Base-by-base conservation (phyloP, 2,888 invertebrate genomes). In the Hemistola chrysoprasaria region DNA sequence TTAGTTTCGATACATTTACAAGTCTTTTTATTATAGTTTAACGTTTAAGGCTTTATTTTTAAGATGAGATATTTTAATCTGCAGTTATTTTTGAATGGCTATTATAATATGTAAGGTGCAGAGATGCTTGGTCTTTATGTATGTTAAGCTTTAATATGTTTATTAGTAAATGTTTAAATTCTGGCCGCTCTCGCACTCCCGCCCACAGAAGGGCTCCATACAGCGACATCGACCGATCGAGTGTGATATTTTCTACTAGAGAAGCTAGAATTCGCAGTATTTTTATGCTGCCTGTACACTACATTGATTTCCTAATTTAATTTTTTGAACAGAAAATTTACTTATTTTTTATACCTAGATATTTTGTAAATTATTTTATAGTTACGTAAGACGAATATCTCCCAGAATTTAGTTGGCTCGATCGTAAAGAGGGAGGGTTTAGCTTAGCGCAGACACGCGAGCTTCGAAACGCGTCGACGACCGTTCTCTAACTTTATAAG, bases 81-180 rank as follows among this genome's bases (percentile, higher is more conserved):
- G 86, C 88, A 83, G 87, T 88, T 88, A 88, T 85, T 88, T n/a
- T 87, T 86, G 75, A 80, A 87, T 82, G 87, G 86, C 88, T 88
- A 88, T 87, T 87, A 81, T 87, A 82, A n/a, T 85, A 82, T 78
- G 62, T 85, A 86, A 87, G 88, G 83, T 86, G 87, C 88, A 87
- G 87, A 88, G 75, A 88, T 87, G 88, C 88, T 88, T 87, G 86
- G 85, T 86, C 86, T 88, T 88, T 88, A 88, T 88, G 83, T 88
- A 88, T 88, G 88, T 88, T 88, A 88, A 88, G 87, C 88, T 88
- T 87, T 88, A 87, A 88, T 87, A 88, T 88, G 16, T 88, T 88
- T 88, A 88, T 88, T 88, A 88, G 84, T 87, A 79, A 87, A 88
- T 88, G 83, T 87, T 84, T 85, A 84, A 77, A 78, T 75, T 81